phyloP scores from a whole-genome alignment of 2,113 vertebrate genomes.

The Aplodontia rufa region DNA sequence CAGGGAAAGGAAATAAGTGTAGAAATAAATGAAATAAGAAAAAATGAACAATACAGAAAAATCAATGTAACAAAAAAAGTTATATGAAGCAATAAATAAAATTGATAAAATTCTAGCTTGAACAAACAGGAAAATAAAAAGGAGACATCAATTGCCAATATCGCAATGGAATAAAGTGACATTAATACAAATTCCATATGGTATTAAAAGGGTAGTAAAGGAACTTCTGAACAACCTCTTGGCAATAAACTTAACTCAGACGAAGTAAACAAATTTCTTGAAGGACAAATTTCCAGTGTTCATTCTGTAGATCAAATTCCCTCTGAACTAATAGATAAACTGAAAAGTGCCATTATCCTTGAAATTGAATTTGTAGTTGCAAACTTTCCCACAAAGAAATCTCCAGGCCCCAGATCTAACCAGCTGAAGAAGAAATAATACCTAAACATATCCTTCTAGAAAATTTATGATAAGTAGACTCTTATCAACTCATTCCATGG shows the following conservation, averaged over 20 bases:
- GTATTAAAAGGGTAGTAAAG: background rate
- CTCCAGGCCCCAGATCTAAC: background rate
- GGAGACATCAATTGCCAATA: background rate
- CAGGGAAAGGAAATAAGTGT: background rate
- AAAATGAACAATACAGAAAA: background rate
- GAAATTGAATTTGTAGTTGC: background rate
- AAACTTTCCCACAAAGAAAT: background rate
- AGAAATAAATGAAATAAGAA: conserved; percentile 29
- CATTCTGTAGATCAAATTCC: background rate
- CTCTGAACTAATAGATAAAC: background rate
- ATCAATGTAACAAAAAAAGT: background rate
- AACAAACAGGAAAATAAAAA: background rate
- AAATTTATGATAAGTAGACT: background rate
- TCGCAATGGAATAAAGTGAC: background rate
- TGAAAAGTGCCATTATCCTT: background rate
- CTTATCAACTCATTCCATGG: background rate
- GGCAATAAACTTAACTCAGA: background rate
- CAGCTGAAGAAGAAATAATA: background rate
- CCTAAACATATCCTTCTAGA: background rate
- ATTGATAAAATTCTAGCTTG: background rate
- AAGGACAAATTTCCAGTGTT: background rate
- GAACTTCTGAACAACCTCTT: background rate
- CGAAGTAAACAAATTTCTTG: background rate
- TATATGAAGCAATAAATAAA: conserved; percentile 15
- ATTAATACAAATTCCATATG: background rate